Conservation (phyloP, 2,113 vertebrate species). For the Pimephales promelas region DNA sequence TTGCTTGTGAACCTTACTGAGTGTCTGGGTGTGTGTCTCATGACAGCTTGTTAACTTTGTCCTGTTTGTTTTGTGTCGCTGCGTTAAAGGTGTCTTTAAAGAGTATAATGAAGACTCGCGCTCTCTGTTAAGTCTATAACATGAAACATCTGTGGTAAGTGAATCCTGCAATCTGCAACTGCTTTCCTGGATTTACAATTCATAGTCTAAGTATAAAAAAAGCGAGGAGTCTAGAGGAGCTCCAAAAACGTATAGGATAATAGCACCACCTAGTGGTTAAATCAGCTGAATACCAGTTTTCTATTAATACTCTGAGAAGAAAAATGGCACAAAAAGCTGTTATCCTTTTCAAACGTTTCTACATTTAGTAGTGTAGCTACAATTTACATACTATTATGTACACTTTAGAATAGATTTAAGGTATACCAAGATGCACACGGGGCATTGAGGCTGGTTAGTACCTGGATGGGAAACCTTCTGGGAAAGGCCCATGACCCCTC, state of each 20-base stretch:
- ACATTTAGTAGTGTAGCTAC: not conserved
- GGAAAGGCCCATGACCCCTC: too few species aligned
- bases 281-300: not conserved
- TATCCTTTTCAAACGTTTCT: not conserved
- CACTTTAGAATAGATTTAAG: not conserved
- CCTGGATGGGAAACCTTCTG: too few species aligned
- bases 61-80: not conserved
- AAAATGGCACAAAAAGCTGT: not conserved
- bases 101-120: not conserved
- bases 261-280: slow-evolving; percentile 35
- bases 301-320: not conserved
- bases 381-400: not conserved
- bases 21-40: not conserved
- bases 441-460: not conserved
- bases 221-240: not conserved
- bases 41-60: not conserved
- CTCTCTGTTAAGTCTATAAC: not conserved
- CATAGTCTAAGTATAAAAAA: not conserved
- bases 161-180: not conserved
- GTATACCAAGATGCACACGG: not conserved
- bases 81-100: not conserved
- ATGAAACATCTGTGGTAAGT: not conserved
- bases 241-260: slow-evolving; percentile 2
- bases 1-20: not conserved
- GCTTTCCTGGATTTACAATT: slow-evolving; percentile 2